phyloP scores from a whole-genome alignment of 1,140 invertebrate genomes.

The Zaprionus ghesquierei region DNA sequence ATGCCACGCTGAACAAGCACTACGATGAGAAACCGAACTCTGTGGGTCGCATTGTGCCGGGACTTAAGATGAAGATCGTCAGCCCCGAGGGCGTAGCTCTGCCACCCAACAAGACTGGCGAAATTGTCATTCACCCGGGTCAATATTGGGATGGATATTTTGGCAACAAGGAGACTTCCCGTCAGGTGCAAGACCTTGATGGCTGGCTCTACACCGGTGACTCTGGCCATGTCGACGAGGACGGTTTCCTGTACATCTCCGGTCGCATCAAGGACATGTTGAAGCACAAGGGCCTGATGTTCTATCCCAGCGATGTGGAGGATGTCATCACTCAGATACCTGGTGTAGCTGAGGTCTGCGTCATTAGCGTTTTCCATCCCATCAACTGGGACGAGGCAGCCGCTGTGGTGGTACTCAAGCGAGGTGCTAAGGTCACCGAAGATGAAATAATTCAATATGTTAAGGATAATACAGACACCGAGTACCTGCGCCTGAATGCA shows the following conservation, averaged over 20 bases:
- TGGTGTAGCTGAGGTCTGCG: constrained; percentile 40
- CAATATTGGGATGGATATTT: constrained; percentile 77
- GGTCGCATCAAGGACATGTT: constrained; percentile 90
- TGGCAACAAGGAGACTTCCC: constrained; percentile 84
- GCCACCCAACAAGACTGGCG: constrained; percentile 85
- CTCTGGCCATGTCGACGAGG: constrained; percentile 86
- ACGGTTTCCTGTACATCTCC: constrained; percentile 86
- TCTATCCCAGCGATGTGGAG: constrained; percentile 56
- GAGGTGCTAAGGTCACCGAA: constrained; percentile 18
- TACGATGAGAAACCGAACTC: constrained; percentile 38
- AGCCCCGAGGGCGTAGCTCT: constrained; percentile 84
- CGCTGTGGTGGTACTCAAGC: constrained; percentile 30
- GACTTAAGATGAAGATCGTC: constrained; percentile 68
- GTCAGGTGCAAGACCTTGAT: constrained; percentile 83
- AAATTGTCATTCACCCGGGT: constrained; percentile 84
- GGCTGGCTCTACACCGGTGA: constrained; percentile 90
- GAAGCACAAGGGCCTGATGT: constrained; percentile 84
- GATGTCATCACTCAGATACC: constrained; percentile 25
- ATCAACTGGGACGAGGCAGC: constrained; percentile 30
- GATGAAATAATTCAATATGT: constrained; percentile 44
- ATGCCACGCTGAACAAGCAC: constrained; percentile 23
- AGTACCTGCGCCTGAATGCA: constrained; percentile 83
- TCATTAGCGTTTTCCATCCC: constrained; percentile 41
- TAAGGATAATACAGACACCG: constrained; percentile 65
- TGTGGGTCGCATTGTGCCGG: constrained; percentile 43